Conservation (phyloP, 2,113 vertebrate species). For the Otolemur garnettii region DNA sequence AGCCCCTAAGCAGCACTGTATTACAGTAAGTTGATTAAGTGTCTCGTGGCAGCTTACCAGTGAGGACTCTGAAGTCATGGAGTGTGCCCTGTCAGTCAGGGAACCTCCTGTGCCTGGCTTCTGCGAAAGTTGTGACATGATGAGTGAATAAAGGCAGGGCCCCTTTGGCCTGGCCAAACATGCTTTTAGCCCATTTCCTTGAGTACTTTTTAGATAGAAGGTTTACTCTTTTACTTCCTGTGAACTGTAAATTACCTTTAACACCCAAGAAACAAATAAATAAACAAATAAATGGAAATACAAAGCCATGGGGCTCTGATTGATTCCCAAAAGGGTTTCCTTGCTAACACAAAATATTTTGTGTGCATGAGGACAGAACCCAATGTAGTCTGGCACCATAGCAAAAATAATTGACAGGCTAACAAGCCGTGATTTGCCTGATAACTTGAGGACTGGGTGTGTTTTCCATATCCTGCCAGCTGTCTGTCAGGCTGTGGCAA, state of each 20-base stretch:
- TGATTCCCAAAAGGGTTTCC: conserved; percentile 47
- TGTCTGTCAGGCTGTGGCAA: background rate
- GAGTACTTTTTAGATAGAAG: background rate
- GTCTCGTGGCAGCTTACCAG: background rate
- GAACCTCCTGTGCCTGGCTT: background rate
- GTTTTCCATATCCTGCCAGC: conserved; percentile 55
- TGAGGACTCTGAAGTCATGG: background rate
- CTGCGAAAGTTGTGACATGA: background rate
- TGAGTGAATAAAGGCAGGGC: background rate
- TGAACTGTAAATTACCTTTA: conserved; percentile 14
- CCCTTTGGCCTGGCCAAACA: background rate
- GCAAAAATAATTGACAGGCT: conserved; percentile 44
- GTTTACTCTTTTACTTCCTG: background rate
- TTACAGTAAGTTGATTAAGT: background rate
- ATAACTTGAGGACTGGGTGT: conserved; percentile 35
- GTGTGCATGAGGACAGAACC: background rate
- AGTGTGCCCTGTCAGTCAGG: rapidly evolving
- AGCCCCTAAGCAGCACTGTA: background rate
- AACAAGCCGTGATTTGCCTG: conserved; percentile 27
- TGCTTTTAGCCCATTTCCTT: background rate
- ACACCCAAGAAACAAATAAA: background rate
- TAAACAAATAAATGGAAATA: background rate
- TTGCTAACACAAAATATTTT: background rate
- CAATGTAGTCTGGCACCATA: conserved; percentile 39
- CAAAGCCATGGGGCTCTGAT: background rate